Evolutionary conservation across 1,140 invertebrate genomes (phyloP).

Genomic region (Trichonephila clavipes): DNA sequence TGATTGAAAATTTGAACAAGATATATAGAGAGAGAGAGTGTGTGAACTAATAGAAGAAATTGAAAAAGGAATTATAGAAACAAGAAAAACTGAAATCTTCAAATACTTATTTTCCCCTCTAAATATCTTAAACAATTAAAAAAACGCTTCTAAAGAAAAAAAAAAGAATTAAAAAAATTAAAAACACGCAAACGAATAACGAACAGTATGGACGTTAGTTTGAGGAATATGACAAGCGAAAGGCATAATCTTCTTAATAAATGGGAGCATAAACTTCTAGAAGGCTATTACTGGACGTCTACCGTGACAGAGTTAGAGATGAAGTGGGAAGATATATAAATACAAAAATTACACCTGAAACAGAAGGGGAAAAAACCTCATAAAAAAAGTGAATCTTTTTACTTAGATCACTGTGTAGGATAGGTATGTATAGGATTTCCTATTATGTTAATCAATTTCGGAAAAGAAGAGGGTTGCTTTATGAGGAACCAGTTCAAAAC

Average conservation of each 20-base stretch:
- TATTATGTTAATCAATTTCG: conserved; percentile 74
- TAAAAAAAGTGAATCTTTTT: neutral
- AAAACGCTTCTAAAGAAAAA: neutral
- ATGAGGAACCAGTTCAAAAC: conserved; percentile 73
- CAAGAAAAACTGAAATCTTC: too few species aligned
- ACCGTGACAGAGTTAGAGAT: conserved; percentile 55
- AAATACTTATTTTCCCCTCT: too few species aligned
- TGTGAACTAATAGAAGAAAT: too few species aligned
- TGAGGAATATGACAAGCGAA: conserved; percentile 67
- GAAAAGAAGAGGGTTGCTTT: conserved; percentile 51
- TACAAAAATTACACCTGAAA: conserved; percentile 43
- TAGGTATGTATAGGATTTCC: conserved; percentile 52
- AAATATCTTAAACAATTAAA: neutral
- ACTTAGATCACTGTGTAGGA: conserved; percentile 22
- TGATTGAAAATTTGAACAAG: too few species aligned
- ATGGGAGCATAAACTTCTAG: conserved; percentile 56
- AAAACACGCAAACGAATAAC: conserved; percentile 23
- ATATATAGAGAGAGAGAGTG: too few species aligned
- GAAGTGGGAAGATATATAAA: conserved; percentile 51
- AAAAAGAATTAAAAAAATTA: neutral
- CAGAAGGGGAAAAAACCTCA: conserved; percentile 14
- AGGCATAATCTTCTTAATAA: conserved; percentile 69
- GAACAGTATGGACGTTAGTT: neutral
- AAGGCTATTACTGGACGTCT: conserved; percentile 27
- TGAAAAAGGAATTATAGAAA: too few species aligned